Percentiles rank a stretch among this genome's conserved stretches.
Evolutionary conservation across 2,888 invertebrate genomes (phyloP).

Genomic region (Drosophila bunnanda): DNA sequence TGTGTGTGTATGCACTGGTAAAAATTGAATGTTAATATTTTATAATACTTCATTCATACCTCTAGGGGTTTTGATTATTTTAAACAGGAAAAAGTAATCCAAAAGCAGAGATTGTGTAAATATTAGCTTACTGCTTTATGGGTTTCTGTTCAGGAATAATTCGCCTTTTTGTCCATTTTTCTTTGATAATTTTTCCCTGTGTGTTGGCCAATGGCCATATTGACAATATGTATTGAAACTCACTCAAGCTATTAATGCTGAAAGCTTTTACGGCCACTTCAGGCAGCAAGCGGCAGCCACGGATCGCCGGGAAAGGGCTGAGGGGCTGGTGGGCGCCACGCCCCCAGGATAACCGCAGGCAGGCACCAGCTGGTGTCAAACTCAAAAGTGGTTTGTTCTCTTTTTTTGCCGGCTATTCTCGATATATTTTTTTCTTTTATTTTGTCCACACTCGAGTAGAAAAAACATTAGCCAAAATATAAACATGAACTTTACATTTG

Average conservation of each 20-base stretch:
- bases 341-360: constrained; percentile 64
- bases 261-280: constrained; percentile 80
- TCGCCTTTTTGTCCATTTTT: background rate
- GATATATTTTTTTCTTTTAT: constrained; percentile 20
- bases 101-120: background rate
- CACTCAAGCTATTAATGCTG: constrained; percentile 81
- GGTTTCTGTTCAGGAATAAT: background rate
- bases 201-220: constrained; percentile 79
- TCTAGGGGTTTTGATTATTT: accelerated
- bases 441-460: constrained; percentile 50
- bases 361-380: constrained; percentile 81
- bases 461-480: constrained; percentile 82
- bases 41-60: background rate
- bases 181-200: background rate
- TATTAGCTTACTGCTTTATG: background rate
- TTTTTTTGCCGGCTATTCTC: constrained; percentile 44
- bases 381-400: constrained; percentile 81
- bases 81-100: background rate
- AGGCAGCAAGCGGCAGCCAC: constrained; percentile 48
- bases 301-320: constrained; percentile 13
- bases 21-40: background rate
- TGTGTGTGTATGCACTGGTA: constrained; percentile 38
- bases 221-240: constrained; percentile 80
- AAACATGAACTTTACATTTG: constrained; percentile 78
- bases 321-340: constrained; percentile 6